Evolutionary conservation across 1,140 invertebrate genomes (phyloP), one percentile per base, ranked within the genome.

Genomic region (Drosophila bocki): DNA sequence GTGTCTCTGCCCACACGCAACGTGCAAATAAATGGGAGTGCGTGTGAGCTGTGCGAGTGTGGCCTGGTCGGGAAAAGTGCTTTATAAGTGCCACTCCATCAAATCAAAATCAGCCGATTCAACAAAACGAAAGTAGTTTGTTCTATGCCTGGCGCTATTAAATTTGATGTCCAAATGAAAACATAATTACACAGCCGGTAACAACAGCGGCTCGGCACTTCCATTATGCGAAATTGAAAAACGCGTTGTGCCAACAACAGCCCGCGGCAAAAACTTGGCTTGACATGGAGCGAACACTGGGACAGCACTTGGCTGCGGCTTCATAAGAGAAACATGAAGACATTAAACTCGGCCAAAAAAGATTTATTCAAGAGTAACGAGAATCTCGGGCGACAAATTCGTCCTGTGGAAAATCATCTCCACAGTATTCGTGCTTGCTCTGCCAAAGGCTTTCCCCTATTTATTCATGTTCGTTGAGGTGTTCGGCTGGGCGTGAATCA

Each of bases 101-200:
- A 88, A 88, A 84, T 90, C 78, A 80, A 88, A 88, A 76, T 65
- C 76, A 67, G 82, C 67, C 76, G 65, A 86, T 54, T 76, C 72
- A 76, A 62, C 85, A 75, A 88, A 88, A 84, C 75, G 85, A 84
- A 84, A 85, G 80, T 88, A 84, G 84, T 90, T 82, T 82, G 85
- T 90, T 88, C 76, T 88, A 83, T 54, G 79, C 62, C 41, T 41
- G 45, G 41, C 76, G 59, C 69, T 72, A 90, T 81, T 90, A 81
- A 90, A 62, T 77, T 79, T 63, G 64, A 68, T 68, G 70, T 69
- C 42, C 42, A 67, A 83, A 83, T 88, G 68, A 80, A 88, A 87
- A 80, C 68, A 88, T 87, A 87, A 88, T 87, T 87, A 87, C 71
- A 83, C 60, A 59, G 71, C 68, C 70, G 32, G 50, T 22, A 57